phyloP scores from a whole-genome alignment of 2,113 vertebrate genomes.

The Mus musculus region GRCm39 chr7:113111501-113112000 shows the following conservation, averaged over 20 bases:
- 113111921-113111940: not conserved
- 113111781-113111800: not conserved
- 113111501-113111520: not conserved
- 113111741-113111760: not conserved
- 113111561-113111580: not conserved
- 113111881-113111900: not conserved
- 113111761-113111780: not conserved
- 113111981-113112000: not conserved
- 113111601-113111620: not conserved
- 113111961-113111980: not conserved
- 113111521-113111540: not conserved
- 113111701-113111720: not conserved
- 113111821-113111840: not conserved
- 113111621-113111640: not conserved
- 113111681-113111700: not conserved
- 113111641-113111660: not conserved
- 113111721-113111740: not conserved
- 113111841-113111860: not conserved
- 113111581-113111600: not conserved
- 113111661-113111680: not conserved
- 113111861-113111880: not conserved
- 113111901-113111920: not conserved
- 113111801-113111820: not conserved
- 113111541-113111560: not conserved
- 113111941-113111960: no score